Base-by-base conservation (phyloP, 2,113 vertebrate genomes). In the Chroicocephalus ridibundus region DNA sequence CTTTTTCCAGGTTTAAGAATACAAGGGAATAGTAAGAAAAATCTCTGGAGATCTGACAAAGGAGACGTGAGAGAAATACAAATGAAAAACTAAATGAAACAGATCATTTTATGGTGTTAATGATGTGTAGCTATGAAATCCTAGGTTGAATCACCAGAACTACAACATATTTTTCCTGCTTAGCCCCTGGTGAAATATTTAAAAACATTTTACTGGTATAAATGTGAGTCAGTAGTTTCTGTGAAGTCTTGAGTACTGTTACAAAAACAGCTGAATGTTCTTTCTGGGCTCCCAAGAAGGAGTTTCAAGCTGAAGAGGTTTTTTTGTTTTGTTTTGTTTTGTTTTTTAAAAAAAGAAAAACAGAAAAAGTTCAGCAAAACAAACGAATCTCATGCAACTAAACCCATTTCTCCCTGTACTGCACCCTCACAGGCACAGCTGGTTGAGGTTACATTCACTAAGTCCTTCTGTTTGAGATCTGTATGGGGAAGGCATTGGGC, bases 101-200 rank as follows among this genome's bases (percentile, higher is more conserved):
- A 86, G 88, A 96, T 94, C 66, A 89, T 97, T 96, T 94, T 89
- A 38, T 66, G 32, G 77, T 72, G 86, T 85, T 93, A 96, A 95
- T 94, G 94, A 90, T 91, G 86, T 94, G 89, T 89, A 93, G 86
- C 89, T 88, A 85, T 62, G 82, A 95, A 97, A 91, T 95, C 55
- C 26, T 79, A 55, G 49, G 44, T 74, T 91, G 84, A 95, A 85
- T 89, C 81, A 93, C 70, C 93, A 95, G 86, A 87, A 80, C 78
- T 82, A 69, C 77, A 89, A n/a, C 72, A 27, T 88, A 70, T 85
- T 95, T 96, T 94, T 87, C 87, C 62, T 96, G 32, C 62, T 91
- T 80, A 91, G 58, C 60, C 83, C 84, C 91, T 79, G 54, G 77
- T 93, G 91, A 90, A 89, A 91, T 87, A 60, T 94, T 94, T 93